Evolutionary conservation across 2,888 invertebrate species (phyloP), one percentile per base, ranked within the genome.

Genomic region (Elysia crispata): DNA sequence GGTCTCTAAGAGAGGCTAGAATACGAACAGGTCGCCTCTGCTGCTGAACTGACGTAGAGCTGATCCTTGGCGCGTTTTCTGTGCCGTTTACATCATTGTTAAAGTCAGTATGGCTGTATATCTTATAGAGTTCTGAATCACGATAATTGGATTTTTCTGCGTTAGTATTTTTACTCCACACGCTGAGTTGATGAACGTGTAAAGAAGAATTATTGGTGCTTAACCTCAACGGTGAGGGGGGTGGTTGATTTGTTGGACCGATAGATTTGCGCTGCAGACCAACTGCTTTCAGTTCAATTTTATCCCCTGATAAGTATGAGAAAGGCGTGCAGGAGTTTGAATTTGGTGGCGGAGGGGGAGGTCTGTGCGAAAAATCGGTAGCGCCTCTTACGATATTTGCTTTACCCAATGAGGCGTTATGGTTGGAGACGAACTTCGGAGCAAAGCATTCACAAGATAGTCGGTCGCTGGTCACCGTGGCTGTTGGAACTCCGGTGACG

Each of bases 1-100:
- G 72, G 33, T 80, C 80, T 23, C 30, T 33, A 50, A 80, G 76
- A 15, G 80, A 49, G 0, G 57, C 8, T 33, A 33, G 33, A 70
- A 13, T 70, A 1, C 31, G 70, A 5, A 30, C 31, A 33, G 23
- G 33, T 15, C 20, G n/a, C 41, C 41, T 41, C 41, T 41, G 41
- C 5, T 3, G 41, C 11, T 41, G 41, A 41, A 11, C 41, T 41
- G 41, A 41, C 41, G 5, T 41, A 41, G 3, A 11, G 41, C 41
- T 41, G 41, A 11, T 41, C 3, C 11, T 41, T 41, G 41, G 3
- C 11, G 41, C 41, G 18, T 70, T 20, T 33, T 66, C 8, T 18
- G 28, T 18, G 6, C 8, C 30, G 5, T 66, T 66, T 13, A 18
- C 28, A 28, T n/a, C 30, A 3, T 18, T 25, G 23, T 28, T n/a